These are phyloP conservation scores for Orchestes rusci DNA, from an alignment of 2,888 invertebrate species.

Conservation along the genomic window DNA sequence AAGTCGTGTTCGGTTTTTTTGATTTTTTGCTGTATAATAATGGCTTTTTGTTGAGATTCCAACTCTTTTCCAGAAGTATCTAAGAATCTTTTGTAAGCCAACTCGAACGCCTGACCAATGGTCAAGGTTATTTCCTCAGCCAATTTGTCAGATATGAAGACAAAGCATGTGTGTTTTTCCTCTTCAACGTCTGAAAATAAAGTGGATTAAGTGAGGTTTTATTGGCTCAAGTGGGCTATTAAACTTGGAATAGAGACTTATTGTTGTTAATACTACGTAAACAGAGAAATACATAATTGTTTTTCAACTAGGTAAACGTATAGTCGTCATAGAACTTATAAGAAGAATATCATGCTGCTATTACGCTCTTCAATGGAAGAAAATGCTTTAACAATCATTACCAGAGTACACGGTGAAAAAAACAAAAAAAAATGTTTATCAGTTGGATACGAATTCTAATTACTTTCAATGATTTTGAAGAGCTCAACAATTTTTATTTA, in stretches of 20 bases:
- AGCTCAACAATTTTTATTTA: no score
- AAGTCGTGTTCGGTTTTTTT: conserved; percentile 83
- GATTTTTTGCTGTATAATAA: conserved; percentile 77
- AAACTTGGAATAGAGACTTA: conserved; percentile 1
- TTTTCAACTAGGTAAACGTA: no score
- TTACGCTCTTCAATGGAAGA: no score
- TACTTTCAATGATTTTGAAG: no score
- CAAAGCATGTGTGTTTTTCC: conserved; percentile 91
- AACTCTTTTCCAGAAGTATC: conserved; percentile 86
- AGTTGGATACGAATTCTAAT: no score
- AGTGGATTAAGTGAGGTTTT: neutral
- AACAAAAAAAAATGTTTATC: no score
- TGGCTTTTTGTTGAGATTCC: conserved; percentile 72
- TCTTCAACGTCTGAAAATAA: conserved; percentile 45
- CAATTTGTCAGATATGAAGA: conserved; percentile 94
- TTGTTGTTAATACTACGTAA: no score
- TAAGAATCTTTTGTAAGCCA: conserved; percentile 91
- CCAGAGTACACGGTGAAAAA: no score
- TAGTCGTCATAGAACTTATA: no score
- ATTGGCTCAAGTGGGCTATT: neutral
- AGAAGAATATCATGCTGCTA: no score
- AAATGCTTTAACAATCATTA: no score
- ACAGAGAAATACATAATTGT: no score
- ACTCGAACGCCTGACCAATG: conserved; percentile 96
- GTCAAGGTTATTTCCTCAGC: conserved; percentile 97